These are phyloP conservation scores for Montipora cactus DNA, from an alignment of 64 coral and sea anemone genomes.

Conservation along the genomic window DNA sequence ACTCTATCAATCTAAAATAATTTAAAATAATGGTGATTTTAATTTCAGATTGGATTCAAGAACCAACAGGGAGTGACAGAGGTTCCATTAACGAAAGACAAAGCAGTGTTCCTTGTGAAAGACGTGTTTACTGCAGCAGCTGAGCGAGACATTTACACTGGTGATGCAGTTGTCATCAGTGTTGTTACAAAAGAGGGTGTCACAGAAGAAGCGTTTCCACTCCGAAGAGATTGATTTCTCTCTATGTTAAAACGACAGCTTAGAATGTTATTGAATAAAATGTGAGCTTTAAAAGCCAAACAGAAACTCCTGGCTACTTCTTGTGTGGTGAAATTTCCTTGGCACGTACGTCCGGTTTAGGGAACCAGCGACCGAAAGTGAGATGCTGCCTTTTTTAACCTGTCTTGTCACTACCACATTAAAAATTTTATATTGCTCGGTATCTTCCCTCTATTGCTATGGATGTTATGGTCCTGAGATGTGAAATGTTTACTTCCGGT, in stretches of 20 bases:
- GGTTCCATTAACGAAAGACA: slow-evolving; percentile 81
- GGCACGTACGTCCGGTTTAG: too few species aligned
- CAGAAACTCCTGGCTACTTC: not conserved
- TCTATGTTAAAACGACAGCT: not conserved
- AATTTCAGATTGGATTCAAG: slow-evolving; percentile 94
- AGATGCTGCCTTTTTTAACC: too few species aligned
- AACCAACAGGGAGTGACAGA: slow-evolving; percentile 91
- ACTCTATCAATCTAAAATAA: too few species aligned
- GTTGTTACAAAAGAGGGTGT: slow-evolving; percentile 92
- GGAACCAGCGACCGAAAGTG: too few species aligned
- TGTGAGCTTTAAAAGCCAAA: not conserved
- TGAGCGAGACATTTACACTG: slow-evolving; percentile 99
- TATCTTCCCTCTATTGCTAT: too few species aligned
- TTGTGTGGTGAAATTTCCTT: too few species aligned
- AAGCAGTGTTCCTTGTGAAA: slow-evolving; percentile 93
- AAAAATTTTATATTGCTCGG: too few species aligned
- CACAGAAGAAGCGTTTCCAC: slow-evolving; percentile 87
- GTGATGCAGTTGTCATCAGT: slow-evolving; percentile 91
- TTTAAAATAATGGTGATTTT: too few species aligned
- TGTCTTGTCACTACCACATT: too few species aligned
- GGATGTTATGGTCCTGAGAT: too few species aligned
- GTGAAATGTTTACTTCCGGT: too few species aligned
- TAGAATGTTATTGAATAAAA: not conserved
- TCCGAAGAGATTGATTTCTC: slow-evolving; percentile 82
- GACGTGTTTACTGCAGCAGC: slow-evolving; percentile 96